These are phyloP conservation scores for Uropsilus gracilis DNA, from an alignment of 2,113 vertebrate genomes.

Conservation along the genomic window DNA sequence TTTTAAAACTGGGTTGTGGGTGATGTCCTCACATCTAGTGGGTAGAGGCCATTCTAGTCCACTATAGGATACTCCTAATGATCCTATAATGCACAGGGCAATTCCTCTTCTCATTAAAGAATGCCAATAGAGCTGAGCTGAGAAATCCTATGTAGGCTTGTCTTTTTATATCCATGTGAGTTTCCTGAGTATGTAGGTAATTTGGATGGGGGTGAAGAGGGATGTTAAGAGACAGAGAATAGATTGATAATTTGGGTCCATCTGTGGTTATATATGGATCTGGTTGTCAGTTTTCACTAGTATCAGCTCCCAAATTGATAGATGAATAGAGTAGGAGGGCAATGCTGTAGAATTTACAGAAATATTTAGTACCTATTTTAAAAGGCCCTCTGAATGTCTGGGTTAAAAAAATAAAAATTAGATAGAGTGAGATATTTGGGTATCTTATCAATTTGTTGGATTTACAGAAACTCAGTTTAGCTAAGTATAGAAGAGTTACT, in stretches of 20 bases:
- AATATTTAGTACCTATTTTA: neutral
- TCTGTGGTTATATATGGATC: neutral
- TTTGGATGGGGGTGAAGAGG: neutral
- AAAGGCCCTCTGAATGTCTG: neutral
- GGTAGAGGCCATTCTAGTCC: neutral
- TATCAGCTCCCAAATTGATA: neutral
- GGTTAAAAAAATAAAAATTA: neutral
- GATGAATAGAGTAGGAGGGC: neutral
- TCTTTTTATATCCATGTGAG: neutral
- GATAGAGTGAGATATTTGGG: neutral
- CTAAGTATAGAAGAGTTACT: neutral
- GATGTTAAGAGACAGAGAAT: neutral
- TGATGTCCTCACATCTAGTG: neutral
- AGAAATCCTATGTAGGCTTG: neutral
- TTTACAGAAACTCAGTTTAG: neutral
- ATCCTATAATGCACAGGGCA: neutral
- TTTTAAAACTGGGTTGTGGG: neutral
- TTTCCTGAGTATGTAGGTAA: neutral
- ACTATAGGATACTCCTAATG: neutral
- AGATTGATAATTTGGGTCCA: neutral
- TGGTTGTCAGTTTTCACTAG: neutral
- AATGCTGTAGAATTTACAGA: neutral
- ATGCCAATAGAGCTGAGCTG: neutral
- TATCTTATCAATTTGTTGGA: neutral
- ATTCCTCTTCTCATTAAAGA: neutral